Evolutionary conservation across 2,888 invertebrate genomes (phyloP).

Genomic region (Tenthredo livida): DNA sequence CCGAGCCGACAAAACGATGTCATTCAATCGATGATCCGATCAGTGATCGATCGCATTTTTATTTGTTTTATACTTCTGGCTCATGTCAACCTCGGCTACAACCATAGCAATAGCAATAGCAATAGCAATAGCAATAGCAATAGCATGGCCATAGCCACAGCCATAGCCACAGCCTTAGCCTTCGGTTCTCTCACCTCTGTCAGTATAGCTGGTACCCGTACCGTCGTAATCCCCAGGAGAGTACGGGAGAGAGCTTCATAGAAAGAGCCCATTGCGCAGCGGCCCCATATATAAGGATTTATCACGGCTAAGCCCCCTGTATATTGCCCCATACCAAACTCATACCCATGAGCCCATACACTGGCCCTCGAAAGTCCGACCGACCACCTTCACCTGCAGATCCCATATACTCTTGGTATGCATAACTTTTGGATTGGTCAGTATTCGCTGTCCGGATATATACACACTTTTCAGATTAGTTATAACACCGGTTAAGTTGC

Average conservation of each 20-base stretch:
- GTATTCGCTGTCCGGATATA: not conserved
- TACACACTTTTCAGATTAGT: conserved; percentile 15
- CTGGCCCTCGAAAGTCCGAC: conserved; percentile 37
- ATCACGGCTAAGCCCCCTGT: conserved; percentile 77
- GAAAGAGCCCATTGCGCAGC: conserved; percentile 72
- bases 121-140: not conserved
- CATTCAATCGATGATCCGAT: conserved; percentile 50
- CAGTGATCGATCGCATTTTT: conserved; percentile 61
- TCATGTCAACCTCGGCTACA: not conserved
- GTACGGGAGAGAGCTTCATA: conserved; percentile 74
- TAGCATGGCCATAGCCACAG: not conserved
- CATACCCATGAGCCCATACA: conserved; percentile 54
- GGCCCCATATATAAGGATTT: conserved; percentile 78
- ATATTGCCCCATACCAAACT: conserved; percentile 76
- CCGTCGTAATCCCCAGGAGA: conserved; percentile 74
- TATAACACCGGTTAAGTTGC: not conserved
- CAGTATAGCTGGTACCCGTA: conserved; percentile 36
- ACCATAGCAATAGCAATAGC: not conserved
- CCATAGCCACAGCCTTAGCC: conserved; percentile 17
- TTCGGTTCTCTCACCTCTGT: conserved; percentile 18
- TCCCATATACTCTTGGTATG: conserved; percentile 23
- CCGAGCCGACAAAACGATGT: conserved; percentile 26
- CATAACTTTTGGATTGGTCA: conserved; percentile 27
- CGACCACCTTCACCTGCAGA: conserved; percentile 56
- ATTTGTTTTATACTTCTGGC: conserved; percentile 69